Percentiles rank a stretch among this genome's conserved stretches.
These are phyloP conservation scores for Tenebrosternarchus preto DNA, from an alignment of 2,113 vertebrate genomes.

Conservation along the genomic window DNA sequence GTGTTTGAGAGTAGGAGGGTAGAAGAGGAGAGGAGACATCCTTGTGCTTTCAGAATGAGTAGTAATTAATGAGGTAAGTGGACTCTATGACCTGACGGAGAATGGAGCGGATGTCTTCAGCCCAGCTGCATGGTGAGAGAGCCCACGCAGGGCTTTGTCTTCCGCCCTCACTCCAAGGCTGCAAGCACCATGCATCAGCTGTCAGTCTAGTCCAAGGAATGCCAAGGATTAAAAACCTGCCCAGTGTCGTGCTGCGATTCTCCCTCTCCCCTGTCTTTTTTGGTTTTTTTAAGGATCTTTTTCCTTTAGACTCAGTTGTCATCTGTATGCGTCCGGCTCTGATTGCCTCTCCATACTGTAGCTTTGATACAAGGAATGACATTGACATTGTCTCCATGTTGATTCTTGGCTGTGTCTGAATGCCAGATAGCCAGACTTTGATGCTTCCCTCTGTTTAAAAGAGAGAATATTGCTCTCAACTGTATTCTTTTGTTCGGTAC, in stretches of 20 bases:
- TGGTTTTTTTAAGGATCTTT: slow-evolving; percentile 1
- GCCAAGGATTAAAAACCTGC: not conserved
- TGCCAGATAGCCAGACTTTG: slow-evolving; percentile 34
- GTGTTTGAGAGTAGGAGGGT: not conserved
- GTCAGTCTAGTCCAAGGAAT: slow-evolving; percentile 27
- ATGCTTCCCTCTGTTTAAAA: slow-evolving; percentile 47
- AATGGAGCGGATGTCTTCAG: slow-evolving; percentile 46
- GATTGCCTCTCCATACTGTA: slow-evolving; percentile 26
- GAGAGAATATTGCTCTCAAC: slow-evolving; percentile 48
- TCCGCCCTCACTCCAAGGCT: slow-evolving; percentile 47
- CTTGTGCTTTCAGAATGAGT: slow-evolving; percentile 50
- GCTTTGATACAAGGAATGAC: slow-evolving; percentile 17
- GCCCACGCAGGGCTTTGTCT: slow-evolving; percentile 45
- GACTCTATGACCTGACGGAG: slow-evolving; percentile 53
- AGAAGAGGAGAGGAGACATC: slow-evolving; percentile 40
- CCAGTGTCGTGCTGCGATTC: slow-evolving; percentile 11
- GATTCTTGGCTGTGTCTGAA: slow-evolving; percentile 6
- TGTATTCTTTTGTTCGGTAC: slow-evolving; percentile 40
- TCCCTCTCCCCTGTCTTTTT: not conserved
- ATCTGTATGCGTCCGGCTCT: not conserved
- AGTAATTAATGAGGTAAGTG: slow-evolving; percentile 64
- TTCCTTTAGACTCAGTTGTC: slow-evolving; percentile 4
- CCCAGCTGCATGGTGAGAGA: slow-evolving; percentile 20
- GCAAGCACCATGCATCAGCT: slow-evolving; percentile 15
- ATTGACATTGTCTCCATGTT: slow-evolving; percentile 4